Base-by-base conservation (phyloP, 1,140 invertebrate species). In the Odontomachus brunneus region DNA sequence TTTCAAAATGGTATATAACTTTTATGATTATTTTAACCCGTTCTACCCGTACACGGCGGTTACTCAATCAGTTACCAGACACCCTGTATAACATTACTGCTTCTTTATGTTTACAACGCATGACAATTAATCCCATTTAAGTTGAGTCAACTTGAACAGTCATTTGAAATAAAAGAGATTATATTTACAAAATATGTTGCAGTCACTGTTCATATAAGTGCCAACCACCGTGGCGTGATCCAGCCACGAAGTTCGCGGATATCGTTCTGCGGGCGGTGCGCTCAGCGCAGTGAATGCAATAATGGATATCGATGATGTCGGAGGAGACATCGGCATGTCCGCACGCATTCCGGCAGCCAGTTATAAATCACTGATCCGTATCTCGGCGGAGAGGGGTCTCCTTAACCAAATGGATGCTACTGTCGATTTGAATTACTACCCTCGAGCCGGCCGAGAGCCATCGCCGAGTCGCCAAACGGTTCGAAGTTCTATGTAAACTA, bases 381-480 rank as follows among this genome's bases (percentile, higher is more conserved):
- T 91, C 89, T 86, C 78, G 84, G 71, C 76, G 63, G 62, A 66
- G 48, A 66, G 65, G 82, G 78, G 82, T 59, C 84, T 76, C 83
- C 71, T 90, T 85, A 88, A 87, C 89, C 86, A 84, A 89, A 90
- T 83, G 80, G 86, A 91, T 89, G 90, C 88, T 90, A 90, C 90
- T 89, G 90, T 91, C 89, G 89, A 90, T 91, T 91, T 89, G 89
- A 91, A 89, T 89, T 89, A 89, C 87, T 76, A 90, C 90, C 81
- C 84, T 87, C 84, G 80, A 44, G 66, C 59, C 65, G 71, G 53
- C 48, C 72, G 81, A 73, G 74, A 82, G 65, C 63, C 85, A 84
- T 87, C 69, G 86, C 85, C 69, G 88, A 85, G 73, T 44, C 85
- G 84, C 76, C 60, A 87, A 89, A 86, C 88, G 74, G 88, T 89